Evolutionary conservation across 1,140 invertebrate genomes (phyloP).

Genomic region (Cyrtorhinus lividipennis): DNA sequence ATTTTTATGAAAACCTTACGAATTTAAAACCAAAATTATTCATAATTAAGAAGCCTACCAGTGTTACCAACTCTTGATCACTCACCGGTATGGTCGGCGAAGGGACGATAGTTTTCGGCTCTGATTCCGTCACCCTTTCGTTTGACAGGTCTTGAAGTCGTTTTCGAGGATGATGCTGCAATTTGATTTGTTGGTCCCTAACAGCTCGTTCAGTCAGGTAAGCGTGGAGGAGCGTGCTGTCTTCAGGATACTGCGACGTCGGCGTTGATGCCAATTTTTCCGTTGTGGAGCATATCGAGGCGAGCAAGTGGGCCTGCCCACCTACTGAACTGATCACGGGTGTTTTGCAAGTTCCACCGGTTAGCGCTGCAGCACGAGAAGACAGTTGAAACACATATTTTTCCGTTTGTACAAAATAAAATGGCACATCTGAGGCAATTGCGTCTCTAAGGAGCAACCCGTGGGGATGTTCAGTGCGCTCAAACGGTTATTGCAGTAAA

Average conservation of each 20-base stretch:
- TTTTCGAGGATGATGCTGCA: constrained; percentile 28
- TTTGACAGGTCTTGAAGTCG: background rate
- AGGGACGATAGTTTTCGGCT: background rate
- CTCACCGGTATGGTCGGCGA: background rate
- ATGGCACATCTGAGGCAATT: too few species aligned
- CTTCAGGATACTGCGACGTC: constrained; percentile 39
- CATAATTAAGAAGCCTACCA: too few species aligned
- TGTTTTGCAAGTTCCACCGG: background rate
- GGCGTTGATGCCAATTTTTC: constrained; percentile 39
- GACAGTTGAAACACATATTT: too few species aligned
- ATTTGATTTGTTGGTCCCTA: constrained; percentile 57
- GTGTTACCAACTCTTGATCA: background rate
- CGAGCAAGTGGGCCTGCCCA: constrained; percentile 35
- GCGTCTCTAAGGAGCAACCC: too few species aligned
- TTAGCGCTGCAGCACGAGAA: background rate
- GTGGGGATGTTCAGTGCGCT: too few species aligned
- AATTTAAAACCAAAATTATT: too few species aligned
- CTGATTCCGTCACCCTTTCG: background rate
- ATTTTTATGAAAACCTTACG: too few species aligned
- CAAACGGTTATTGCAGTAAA: too few species aligned
- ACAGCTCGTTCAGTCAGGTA: constrained; percentile 62
- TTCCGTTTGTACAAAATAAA: too few species aligned
- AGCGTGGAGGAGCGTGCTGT: constrained; percentile 48
- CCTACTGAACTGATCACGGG: constrained; percentile 16
- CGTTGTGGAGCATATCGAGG: constrained; percentile 46